These are phyloP conservation scores for Sitobion miscanthi DNA, from an alignment of 1,140 invertebrate genomes.

Conservation along the genomic window DNA sequence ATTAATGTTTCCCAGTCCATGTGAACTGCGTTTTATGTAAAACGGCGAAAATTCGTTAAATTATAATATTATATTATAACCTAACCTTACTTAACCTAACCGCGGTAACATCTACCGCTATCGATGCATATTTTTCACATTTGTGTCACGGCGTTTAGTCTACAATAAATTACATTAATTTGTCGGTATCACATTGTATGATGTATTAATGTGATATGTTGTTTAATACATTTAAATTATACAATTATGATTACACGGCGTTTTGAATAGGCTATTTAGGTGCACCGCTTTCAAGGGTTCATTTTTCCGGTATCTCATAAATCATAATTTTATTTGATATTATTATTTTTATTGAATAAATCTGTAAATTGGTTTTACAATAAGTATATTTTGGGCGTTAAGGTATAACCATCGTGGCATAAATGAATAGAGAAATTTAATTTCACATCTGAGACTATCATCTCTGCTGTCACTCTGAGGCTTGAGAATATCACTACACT, in stretches of 20 bases:
- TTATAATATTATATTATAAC: background rate
- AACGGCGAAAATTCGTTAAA: background rate
- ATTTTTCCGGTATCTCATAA: background rate
- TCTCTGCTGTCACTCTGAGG: too few relatives aligned
- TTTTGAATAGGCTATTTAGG: background rate
- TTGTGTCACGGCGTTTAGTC: background rate
- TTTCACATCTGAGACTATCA: too few relatives aligned
- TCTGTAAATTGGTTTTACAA: background rate
- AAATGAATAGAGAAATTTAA: background rate
- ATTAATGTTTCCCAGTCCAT: background rate
- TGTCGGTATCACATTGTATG: background rate
- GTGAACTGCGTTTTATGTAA: background rate
- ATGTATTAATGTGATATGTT: background rate
- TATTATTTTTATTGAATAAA: background rate
- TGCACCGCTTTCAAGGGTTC: background rate
- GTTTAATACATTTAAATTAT: background rate
- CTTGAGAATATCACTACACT: background rate
- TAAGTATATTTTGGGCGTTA: fast-evolving
- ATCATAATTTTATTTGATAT: too few relatives aligned
- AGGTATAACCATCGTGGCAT: background rate
- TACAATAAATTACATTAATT: background rate
- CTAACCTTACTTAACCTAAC: too few relatives aligned
- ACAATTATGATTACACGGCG: background rate
- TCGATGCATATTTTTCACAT: background rate
- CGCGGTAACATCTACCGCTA: background rate